Percentiles rank a stretch among this genome's conserved stretches.
phyloP scores from a whole-genome alignment of 2,113 vertebrate species.

The Sapajus apella region DNA sequence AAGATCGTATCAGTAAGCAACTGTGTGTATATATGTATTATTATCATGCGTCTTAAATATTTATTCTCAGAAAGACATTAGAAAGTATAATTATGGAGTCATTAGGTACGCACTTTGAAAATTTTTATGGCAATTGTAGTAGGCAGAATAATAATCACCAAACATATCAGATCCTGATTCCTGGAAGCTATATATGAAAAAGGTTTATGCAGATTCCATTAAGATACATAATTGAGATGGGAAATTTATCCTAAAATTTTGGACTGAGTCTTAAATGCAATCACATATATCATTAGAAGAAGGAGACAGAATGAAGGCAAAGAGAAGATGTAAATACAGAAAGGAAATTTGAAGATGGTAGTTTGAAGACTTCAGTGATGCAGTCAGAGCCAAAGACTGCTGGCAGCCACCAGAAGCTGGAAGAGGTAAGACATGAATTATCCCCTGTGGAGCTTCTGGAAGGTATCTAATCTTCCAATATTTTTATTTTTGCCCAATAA shows the following conservation, averaged over 20 bases:
- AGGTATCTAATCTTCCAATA: background rate
- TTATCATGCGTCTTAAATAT: background rate
- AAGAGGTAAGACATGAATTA: background rate
- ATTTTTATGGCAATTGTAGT: background rate
- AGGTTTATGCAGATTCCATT: background rate
- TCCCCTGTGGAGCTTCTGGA: background rate
- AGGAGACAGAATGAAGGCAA: background rate
- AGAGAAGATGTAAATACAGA: background rate
- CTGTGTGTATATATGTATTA: background rate
- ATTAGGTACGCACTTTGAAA: background rate
- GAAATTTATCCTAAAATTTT: background rate
- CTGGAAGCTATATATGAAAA: background rate
- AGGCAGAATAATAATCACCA: background rate
- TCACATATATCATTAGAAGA: background rate
- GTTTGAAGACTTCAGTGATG: background rate
- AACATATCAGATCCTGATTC: background rate
- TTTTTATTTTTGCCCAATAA: background rate
- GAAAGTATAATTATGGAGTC: background rate
- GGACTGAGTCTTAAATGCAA: background rate
- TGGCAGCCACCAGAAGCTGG: background rate
- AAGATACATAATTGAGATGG: background rate
- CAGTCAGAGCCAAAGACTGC: background rate
- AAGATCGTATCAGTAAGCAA: background rate
- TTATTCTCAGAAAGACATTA: background rate
- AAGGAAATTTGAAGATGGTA: background rate